These are phyloP conservation scores for Trematomus bernacchii DNA, from an alignment of 2,797 vertebrate genomes.

Conservation along the genomic window DNA sequence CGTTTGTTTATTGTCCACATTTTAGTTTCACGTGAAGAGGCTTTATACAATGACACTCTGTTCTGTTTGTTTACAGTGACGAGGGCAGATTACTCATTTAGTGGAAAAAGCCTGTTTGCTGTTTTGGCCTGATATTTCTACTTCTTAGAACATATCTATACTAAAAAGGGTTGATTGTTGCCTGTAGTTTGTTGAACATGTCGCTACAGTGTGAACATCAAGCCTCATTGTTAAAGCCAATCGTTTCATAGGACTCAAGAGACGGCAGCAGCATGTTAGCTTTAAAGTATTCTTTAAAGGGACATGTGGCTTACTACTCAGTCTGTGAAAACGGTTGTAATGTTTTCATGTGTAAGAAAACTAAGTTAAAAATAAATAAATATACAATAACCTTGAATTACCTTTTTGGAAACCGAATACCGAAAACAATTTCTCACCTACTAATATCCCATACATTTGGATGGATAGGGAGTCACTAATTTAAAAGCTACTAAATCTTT, in stretches of 20 bases:
- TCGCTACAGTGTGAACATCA: not conserved
- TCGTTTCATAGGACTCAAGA: slow-evolving; percentile 22
- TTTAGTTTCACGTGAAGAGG: slow-evolving; percentile 19
- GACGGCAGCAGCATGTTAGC: slow-evolving; percentile 20
- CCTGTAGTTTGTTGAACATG: slow-evolving; percentile 1
- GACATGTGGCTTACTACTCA: too few relatives aligned
- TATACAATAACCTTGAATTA: not conserved
- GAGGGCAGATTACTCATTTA: not conserved
- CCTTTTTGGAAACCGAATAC: too few relatives aligned
- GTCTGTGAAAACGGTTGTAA: not conserved
- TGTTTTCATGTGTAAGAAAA: not conserved
- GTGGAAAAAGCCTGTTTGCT: not conserved
- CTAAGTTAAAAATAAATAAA: not conserved
- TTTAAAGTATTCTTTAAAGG: not conserved
- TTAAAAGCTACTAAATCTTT: too few relatives aligned
- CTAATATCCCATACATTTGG: too few relatives aligned
- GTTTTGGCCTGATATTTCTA: not conserved
- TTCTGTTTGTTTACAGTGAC: slow-evolving; percentile 13
- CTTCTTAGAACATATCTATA: not conserved
- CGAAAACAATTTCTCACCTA: too few relatives aligned
- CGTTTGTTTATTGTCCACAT: slow-evolving; percentile 57
- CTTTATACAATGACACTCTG: slow-evolving; percentile 35
- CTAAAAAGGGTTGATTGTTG: not conserved
- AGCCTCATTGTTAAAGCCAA: slow-evolving; percentile 34
- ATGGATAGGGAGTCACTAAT: too few relatives aligned